These are phyloP conservation scores for Chloroclysta siterata DNA, from an alignment of 2,888 invertebrate genomes.

Conservation along the genomic window DNA sequence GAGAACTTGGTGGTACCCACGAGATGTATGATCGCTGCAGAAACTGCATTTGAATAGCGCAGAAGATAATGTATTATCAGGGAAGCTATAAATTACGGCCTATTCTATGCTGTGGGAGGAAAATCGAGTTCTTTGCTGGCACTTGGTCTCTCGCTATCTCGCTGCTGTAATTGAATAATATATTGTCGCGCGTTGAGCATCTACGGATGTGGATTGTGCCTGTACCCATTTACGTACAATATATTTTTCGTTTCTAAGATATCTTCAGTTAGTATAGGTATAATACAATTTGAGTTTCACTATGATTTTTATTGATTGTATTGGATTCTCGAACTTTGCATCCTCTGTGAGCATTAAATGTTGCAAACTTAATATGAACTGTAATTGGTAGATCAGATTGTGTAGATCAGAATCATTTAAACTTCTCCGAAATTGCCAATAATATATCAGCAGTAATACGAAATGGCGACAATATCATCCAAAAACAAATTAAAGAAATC, in stretches of 20 bases:
- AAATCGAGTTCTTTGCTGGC: constrained; percentile 29
- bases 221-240: no score
- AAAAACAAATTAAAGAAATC: constrained; percentile 40
- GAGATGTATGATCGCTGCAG: constrained; percentile 61
- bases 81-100: constrained; percentile 41
- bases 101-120: constrained; percentile 24
- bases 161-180: constrained; percentile 30
- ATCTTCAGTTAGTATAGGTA: no score
- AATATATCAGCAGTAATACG: constrained; percentile 3
- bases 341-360: no score
- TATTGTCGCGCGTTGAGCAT: neutral
- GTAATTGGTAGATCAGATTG: neutral
- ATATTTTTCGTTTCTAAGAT: no score
- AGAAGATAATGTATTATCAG: constrained; percentile 54
- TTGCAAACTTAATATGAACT: no score
- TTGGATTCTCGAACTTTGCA: no score
- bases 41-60: constrained; percentile 66
- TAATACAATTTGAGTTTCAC: no score
- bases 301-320: no score
- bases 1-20: constrained; percentile 61
- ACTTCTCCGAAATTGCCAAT: neutral
- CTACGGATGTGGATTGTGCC: neutral
- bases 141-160: constrained; percentile 5
- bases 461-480: constrained; percentile 26
- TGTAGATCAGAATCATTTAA: neutral